Evolutionary conservation across 1,140 invertebrate species (phyloP).

Genomic region (Philopotamus ludificatus): DNA sequence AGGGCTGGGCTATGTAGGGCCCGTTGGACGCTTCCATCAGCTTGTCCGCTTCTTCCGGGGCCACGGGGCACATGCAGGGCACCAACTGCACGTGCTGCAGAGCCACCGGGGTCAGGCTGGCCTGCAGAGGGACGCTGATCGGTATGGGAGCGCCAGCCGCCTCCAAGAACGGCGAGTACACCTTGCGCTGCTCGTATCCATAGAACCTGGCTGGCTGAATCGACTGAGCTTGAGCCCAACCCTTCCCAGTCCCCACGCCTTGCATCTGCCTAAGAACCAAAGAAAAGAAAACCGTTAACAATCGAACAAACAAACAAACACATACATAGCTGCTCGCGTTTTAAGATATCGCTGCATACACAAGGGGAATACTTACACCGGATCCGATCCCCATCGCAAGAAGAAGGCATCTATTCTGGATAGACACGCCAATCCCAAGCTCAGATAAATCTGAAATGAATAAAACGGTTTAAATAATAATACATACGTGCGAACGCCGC

Average conservation of each 20-base stretch:
- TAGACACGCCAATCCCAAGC: conserved; percentile 46
- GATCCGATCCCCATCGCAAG: conserved; percentile 53
- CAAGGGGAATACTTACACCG: conserved; percentile 46
- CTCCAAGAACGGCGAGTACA: conserved; percentile 47
- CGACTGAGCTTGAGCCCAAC: conserved; percentile 35
- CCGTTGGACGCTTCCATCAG: conserved; percentile 52
- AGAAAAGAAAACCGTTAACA: neutral
- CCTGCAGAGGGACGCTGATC: conserved; percentile 54
- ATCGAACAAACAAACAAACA: neutral
- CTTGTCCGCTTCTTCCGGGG: conserved; percentile 54
- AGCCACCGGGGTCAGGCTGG: conserved; percentile 53
- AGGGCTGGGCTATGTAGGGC: conserved; percentile 49
- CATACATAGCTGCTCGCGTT: neutral
- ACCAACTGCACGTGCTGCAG: conserved; percentile 57
- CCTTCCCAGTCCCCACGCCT: conserved; percentile 20
- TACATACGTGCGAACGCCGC: neutral
- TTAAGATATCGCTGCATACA: neutral
- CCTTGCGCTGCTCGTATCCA: conserved; percentile 51
- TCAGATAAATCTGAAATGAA: conserved; percentile 47
- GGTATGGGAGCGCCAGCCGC: conserved; percentile 48
- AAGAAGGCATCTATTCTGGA: conserved; percentile 51
- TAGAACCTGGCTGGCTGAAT: conserved; percentile 48
- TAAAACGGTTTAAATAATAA: neutral
- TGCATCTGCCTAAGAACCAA: conserved; percentile 5
- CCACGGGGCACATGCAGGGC: conserved; percentile 58